Evolutionary conservation across 2,113 vertebrate genomes (phyloP).

Genomic region (Accipiter virgatus): DNA sequence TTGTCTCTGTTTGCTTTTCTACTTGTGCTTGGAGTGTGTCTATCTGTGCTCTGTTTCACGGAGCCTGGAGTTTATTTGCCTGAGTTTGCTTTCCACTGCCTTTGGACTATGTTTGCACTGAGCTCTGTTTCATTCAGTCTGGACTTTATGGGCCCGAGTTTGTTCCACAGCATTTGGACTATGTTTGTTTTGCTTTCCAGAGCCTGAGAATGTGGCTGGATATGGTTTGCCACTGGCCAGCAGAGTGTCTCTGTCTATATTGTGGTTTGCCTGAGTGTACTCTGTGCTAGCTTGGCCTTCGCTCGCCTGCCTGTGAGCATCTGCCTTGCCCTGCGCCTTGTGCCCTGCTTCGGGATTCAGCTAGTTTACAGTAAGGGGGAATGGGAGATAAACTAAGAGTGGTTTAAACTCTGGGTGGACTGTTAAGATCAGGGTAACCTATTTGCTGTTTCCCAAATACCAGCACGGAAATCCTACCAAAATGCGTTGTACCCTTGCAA

Average conservation of each 20-base stretch:
- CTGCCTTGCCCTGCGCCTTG: not conserved
- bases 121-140: constrained; percentile 59
- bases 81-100: constrained; percentile 62
- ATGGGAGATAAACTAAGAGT: not conserved
- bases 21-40: constrained; percentile 67
- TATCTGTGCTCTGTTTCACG: constrained; percentile 65
- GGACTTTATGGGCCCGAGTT: constrained; percentile 20
- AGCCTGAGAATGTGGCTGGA: constrained; percentile 16
- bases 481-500: not conserved
- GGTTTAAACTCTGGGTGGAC: not conserved
- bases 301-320: not conserved
- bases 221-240: not conserved
- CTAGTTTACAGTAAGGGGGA: not conserved
- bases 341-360: not conserved
- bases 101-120: constrained; percentile 59
- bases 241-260: not conserved
- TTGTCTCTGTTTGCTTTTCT: constrained; percentile 69
- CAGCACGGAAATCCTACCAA: not conserved
- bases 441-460: not conserved
- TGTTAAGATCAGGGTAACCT: not conserved
- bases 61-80: constrained; percentile 66
- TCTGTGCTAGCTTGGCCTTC: not conserved
- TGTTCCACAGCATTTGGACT: constrained; percentile 47
- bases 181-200: constrained; percentile 68
- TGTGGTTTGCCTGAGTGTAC: not conserved